A percentile compares a stretch with the other conserved stretches of the same genome.
These are phyloP conservation scores for Caenorhabditis panamensis DNA, from an alignment of 2,888 invertebrate species.

Conservation along the genomic window DNA sequence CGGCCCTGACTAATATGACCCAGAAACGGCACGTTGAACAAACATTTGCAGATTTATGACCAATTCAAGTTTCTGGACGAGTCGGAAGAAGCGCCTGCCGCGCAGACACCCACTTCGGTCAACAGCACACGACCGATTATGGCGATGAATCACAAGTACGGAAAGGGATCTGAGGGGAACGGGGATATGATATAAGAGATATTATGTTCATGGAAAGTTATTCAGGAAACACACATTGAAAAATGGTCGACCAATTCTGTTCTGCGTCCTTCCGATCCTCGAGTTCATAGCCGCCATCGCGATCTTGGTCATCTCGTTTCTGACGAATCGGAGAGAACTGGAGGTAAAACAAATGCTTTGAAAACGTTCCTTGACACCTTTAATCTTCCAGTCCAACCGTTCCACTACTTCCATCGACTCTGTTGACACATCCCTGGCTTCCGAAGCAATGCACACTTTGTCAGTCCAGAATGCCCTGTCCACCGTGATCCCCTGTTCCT, in stretches of 20 bases:
- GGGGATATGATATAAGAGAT: not conserved
- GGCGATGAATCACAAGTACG: constrained; percentile 31
- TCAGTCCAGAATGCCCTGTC: constrained; percentile 48
- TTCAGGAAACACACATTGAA: constrained; percentile 29
- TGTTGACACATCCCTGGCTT: constrained; percentile 23
- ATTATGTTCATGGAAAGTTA: not conserved
- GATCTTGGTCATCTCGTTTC: constrained; percentile 32
- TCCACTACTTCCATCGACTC: not conserved
- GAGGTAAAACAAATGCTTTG: constrained; percentile 17
- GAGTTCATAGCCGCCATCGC: constrained; percentile 48
- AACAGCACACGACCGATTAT: constrained; percentile 57
- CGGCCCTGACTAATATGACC: not conserved
- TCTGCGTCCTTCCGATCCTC: constrained; percentile 42
- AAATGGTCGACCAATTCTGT: constrained; percentile 7
- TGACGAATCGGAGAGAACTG: constrained; percentile 32
- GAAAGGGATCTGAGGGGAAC: not conserved
- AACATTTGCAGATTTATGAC: constrained; percentile 64
- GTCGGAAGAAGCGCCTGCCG: constrained; percentile 57
- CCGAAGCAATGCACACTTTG: constrained; percentile 34
- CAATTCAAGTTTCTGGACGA: constrained; percentile 69
- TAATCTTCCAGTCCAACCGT: not conserved
- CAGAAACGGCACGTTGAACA: not conserved
- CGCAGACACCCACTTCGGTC: constrained; percentile 56
- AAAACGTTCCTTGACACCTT: too few species aligned
- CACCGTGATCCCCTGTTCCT: constrained; percentile 57